phyloP scores from a whole-genome alignment of 1,140 invertebrate genomes.

The Aphaenogaster rudis region DNA sequence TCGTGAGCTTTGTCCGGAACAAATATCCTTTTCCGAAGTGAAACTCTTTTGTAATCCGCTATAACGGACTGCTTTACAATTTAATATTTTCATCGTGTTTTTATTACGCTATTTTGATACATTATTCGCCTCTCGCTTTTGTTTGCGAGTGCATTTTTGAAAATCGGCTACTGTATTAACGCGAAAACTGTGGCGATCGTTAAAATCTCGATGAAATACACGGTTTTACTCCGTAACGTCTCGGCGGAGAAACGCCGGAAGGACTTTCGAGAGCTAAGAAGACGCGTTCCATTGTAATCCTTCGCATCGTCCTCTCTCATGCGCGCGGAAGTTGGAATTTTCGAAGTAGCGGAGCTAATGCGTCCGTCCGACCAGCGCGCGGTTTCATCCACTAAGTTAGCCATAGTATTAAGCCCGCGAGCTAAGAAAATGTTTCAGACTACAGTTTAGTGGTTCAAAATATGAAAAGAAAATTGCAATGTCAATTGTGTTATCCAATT shows the following conservation, averaged over 20 bases:
- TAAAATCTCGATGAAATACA: conserved; percentile 5
- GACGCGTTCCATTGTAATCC: conserved; percentile 35
- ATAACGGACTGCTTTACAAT: background rate
- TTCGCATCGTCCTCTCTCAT: conserved; percentile 39
- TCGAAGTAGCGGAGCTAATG: conserved; percentile 49
- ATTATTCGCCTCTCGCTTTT: background rate
- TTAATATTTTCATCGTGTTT: conserved; percentile 4
- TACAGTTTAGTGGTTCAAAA: conserved; percentile 21
- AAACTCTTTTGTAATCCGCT: conserved; percentile 33
- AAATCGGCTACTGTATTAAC: conserved; percentile 1
- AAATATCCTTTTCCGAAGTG: conserved; percentile 9
- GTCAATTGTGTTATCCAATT: conserved; percentile 7
- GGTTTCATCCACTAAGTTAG: conserved; percentile 53
- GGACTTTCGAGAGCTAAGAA: conserved; percentile 44
- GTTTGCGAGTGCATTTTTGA: background rate
- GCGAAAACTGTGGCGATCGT: background rate
- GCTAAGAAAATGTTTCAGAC: conserved; percentile 52
- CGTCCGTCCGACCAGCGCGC: conserved; percentile 32
- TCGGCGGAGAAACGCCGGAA: conserved; percentile 40
- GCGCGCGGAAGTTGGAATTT: conserved; percentile 45
- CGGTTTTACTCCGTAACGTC: conserved; percentile 1
- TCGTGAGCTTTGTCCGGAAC: background rate
- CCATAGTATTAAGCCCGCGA: conserved; percentile 6
- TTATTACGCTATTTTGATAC: background rate
- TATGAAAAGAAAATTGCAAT: conserved; percentile 16